Conservation (phyloP, 64 coral and sea anemone genomes). For the Dendronephthya gigantea region DNA sequence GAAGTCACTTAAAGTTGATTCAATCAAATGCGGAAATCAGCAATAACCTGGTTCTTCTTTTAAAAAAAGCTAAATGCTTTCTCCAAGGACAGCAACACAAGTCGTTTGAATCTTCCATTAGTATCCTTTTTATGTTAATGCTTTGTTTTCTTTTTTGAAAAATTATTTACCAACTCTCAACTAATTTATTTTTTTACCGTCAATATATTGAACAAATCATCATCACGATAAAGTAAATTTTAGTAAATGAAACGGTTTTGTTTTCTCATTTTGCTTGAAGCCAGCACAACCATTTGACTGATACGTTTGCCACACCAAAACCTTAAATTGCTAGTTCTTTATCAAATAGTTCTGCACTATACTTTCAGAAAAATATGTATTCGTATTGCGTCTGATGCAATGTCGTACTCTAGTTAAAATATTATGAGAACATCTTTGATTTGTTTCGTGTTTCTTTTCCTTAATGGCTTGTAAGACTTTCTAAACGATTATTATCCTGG, state of each 20-base stretch:
- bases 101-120: constrained; percentile 49
- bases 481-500: constrained; percentile 77
- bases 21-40: constrained; percentile 55
- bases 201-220: too few species aligned
- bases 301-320: not conserved
- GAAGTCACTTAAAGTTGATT: constrained; percentile 72
- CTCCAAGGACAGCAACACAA: constrained; percentile 71
- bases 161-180: too few species aligned
- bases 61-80: constrained; percentile 87
- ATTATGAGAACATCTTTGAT: too few species aligned
- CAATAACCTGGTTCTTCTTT: constrained; percentile 59
- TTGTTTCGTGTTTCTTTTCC: not conserved
- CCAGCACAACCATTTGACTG: too few species aligned
- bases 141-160: too few species aligned
- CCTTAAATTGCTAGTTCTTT: not conserved
- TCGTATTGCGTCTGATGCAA: too few species aligned
- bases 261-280: not conserved
- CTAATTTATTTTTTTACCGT: too few species aligned
- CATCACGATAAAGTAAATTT: too few species aligned
- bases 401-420: too few species aligned
- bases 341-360: too few species aligned
- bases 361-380: too few species aligned
- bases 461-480: constrained; percentile 33
- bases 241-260: too few species aligned
- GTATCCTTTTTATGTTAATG: constrained; percentile 85